These are phyloP conservation scores for Incurvaria masculella DNA, from an alignment of 2,888 invertebrate genomes.

Conservation along the genomic window DNA sequence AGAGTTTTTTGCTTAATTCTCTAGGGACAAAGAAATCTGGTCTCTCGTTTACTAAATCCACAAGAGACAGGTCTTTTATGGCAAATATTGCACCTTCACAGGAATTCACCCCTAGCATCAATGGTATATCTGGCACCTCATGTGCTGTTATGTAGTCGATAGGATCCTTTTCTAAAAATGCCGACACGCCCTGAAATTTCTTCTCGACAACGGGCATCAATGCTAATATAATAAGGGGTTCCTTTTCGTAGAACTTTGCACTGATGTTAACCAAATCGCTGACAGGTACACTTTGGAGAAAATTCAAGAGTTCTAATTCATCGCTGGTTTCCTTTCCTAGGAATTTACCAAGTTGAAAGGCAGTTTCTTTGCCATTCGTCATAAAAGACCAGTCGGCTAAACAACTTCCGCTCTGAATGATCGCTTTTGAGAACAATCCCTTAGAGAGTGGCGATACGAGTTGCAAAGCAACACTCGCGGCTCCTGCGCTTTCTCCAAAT, in stretches of 20 bases:
- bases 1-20: neutral
- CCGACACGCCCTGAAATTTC: neutral
- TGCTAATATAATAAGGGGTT: neutral
- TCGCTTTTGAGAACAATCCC: neutral
- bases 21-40: neutral
- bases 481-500: conserved; percentile 1
- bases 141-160: neutral
- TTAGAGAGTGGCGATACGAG: neutral
- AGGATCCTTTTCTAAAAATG: neutral
- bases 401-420: conserved; percentile 1
- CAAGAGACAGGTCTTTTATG: neutral
- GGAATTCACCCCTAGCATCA: neutral
- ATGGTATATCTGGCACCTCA: neutral
- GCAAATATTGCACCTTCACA: neutral
- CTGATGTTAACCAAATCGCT: neutral
- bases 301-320: neutral
- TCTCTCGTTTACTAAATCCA: neutral
- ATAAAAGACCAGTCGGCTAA: neutral
- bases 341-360: conserved; percentile 24
- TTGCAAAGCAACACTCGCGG: neutral
- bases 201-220: neutral
- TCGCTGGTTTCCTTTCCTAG: neutral
- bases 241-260: neutral
- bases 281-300: neutral
- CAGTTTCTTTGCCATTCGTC: conserved; percentile 21